Conservation (phyloP, 2,113 vertebrate species). For the Lepus timidus region DNA sequence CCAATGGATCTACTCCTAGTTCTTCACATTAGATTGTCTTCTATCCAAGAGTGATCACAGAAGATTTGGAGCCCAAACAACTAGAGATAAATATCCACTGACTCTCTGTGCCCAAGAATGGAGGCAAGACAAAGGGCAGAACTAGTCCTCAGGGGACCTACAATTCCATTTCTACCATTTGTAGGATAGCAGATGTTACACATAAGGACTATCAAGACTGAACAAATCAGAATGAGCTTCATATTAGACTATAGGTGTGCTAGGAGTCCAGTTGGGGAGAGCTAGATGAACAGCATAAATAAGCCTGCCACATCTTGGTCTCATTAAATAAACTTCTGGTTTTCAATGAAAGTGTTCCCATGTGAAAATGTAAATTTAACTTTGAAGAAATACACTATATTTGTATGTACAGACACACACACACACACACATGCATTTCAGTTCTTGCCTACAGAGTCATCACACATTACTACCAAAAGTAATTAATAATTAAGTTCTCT, state of each 20-base stretch:
- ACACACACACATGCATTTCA: background rate
- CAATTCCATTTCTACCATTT: background rate
- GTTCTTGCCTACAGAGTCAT: background rate
- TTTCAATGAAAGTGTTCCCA: background rate
- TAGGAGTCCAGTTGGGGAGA: background rate
- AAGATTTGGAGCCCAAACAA: background rate
- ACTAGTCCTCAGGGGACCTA: background rate
- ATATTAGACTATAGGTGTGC: background rate
- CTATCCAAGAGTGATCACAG: background rate
- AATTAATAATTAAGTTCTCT: background rate
- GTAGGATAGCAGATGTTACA: background rate
- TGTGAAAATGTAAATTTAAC: background rate
- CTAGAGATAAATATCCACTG: background rate
- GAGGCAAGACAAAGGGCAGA: background rate
- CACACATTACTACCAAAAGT: background rate
- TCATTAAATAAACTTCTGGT: background rate
- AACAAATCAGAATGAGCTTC: background rate
- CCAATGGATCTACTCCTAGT: background rate
- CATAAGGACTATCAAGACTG: background rate
- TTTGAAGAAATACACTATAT: background rate
- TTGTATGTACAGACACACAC: background rate
- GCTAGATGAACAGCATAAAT: background rate
- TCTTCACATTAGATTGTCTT: conserved; percentile 25
- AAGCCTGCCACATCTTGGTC: background rate
- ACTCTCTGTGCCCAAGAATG: background rate